Evolutionary conservation across 2,113 vertebrate genomes (phyloP).

Genomic region (Clinocottus analis): DNA sequence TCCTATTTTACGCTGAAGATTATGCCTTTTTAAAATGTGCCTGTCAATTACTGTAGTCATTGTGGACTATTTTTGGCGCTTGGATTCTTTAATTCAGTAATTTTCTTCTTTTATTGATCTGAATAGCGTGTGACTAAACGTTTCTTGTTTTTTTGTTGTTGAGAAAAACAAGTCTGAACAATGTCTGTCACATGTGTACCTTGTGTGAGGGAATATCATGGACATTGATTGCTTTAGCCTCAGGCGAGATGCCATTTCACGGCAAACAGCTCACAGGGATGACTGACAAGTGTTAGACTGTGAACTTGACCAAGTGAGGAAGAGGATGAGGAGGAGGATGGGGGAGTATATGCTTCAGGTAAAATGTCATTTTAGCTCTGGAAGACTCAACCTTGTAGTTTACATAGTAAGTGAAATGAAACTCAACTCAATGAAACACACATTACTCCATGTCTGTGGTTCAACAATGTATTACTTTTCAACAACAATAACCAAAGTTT

Average conservation of each 20-base stretch:
- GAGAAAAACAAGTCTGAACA: slow-evolving; percentile 31
- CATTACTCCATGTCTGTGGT: slow-evolving; percentile 1
- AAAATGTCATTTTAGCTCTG: slow-evolving; percentile 2
- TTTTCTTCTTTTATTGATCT: slow-evolving; percentile 37
- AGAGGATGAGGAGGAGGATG: slow-evolving; percentile 10
- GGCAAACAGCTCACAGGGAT: slow-evolving; percentile 40
- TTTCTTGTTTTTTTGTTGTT: slow-evolving; percentile 19
- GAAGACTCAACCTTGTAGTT: slow-evolving; percentile 3
- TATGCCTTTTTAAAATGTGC: slow-evolving; percentile 39
- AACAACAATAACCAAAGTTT: not conserved
- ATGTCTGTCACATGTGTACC: slow-evolving; percentile 9
- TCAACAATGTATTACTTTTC: not conserved
- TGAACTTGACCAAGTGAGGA: slow-evolving; percentile 43
- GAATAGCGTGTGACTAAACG: not conserved
- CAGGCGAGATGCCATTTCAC: slow-evolving; percentile 55
- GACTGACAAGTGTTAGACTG: slow-evolving; percentile 59
- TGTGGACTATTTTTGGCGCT: slow-evolving; percentile 44
- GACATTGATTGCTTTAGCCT: slow-evolving; percentile 35
- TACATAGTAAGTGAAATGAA: not conserved
- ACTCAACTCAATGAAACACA: slow-evolving; percentile 1
- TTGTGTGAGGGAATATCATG: slow-evolving; percentile 25
- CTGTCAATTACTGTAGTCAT: slow-evolving; percentile 41
- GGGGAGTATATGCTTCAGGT: slow-evolving; percentile 14
- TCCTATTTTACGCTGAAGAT: slow-evolving; percentile 40
- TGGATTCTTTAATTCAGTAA: slow-evolving; percentile 43